Conservation (phyloP, 2,113 vertebrate genomes). For the Lagopus leucura region DNA sequence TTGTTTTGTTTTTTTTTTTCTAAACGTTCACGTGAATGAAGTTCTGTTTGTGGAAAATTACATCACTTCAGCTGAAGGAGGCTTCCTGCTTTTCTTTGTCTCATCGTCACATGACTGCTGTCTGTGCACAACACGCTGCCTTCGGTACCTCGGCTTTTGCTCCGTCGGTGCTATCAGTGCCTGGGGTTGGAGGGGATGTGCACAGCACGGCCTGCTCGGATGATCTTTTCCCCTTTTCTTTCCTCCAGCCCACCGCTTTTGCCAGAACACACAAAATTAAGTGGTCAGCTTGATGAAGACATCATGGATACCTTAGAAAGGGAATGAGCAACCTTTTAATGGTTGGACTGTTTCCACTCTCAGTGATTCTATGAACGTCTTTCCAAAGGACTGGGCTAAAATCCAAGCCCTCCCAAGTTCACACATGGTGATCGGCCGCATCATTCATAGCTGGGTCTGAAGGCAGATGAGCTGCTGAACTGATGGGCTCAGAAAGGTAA, state of each 20-base stretch:
- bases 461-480: not conserved
- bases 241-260: not conserved
- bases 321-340: not conserved
- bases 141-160: not conserved
- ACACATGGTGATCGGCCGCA: not conserved
- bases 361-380: too few species aligned
- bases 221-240: not conserved
- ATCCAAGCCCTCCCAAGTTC: not conserved
- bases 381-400: not conserved
- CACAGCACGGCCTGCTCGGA: not conserved
- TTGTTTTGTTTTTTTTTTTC: not conserved
- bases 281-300: not conserved
- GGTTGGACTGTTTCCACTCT: too few species aligned
- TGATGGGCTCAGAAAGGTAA: not conserved
- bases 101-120: slow-evolving; percentile 22
- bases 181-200: not conserved
- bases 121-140: not conserved
- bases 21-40: not conserved
- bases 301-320: not conserved
- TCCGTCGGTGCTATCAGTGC: rapidly evolving
- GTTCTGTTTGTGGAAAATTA: slow-evolving; percentile 31
- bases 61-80: slow-evolving; percentile 4
- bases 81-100: slow-evolving; percentile 19
- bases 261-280: not conserved
- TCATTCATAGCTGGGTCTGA: rapidly evolving